phyloP scores from a whole-genome alignment of 2,797 vertebrate genomes.

The Megalops cyprinoides region DNA sequence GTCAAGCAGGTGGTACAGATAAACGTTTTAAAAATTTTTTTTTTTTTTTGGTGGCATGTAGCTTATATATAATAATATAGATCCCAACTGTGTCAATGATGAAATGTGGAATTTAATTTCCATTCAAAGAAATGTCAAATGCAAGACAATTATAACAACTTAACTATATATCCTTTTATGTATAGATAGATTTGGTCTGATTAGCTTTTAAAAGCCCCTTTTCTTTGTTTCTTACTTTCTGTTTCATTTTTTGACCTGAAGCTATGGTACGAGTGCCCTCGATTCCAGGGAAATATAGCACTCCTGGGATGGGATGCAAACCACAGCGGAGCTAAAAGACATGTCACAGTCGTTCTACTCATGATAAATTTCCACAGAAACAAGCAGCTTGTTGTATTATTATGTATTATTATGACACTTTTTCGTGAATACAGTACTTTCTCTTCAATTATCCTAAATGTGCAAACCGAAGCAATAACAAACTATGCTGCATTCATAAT shows the following conservation, averaged over 20 bases:
- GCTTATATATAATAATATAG: too few species aligned
- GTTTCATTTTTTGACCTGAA: background rate
- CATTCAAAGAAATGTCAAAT: too few species aligned
- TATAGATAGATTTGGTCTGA: background rate
- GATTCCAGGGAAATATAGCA: background rate
- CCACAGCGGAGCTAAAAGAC: background rate
- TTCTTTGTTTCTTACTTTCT: background rate
- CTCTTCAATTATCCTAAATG: background rate
- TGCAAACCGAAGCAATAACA: background rate
- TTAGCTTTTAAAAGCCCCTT: background rate
- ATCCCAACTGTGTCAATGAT: too few species aligned
- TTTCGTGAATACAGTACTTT: background rate
- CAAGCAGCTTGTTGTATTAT: conserved; percentile 10
- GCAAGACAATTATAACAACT: background rate
- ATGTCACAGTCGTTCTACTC: background rate
- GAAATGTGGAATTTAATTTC: too few species aligned
- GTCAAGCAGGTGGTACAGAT: too few species aligned
- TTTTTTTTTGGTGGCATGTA: too few species aligned
- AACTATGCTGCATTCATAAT: conserved; percentile 33
- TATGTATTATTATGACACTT: background rate
- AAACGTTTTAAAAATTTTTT: too few species aligned
- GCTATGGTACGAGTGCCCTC: background rate
- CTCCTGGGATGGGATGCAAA: background rate
- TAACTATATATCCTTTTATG: background rate
- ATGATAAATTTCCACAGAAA: conserved; percentile 6